These are phyloP conservation scores for Callaeas wilsoni DNA, from an alignment of 2,113 vertebrate species.

Conservation along the genomic window DNA sequence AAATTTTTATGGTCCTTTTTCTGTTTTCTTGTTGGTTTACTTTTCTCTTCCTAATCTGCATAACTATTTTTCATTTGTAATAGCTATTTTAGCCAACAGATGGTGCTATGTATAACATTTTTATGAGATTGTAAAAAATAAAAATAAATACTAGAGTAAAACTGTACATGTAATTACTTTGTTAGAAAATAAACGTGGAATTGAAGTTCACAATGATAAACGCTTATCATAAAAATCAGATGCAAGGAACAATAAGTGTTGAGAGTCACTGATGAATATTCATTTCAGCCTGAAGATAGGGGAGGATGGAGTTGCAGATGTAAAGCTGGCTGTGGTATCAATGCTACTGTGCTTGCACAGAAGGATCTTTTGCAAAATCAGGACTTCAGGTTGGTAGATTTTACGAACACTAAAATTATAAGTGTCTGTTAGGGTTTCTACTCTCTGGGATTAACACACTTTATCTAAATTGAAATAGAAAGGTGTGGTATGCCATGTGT, in stretches of 20 bases:
- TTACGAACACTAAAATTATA: background rate
- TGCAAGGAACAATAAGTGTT: background rate
- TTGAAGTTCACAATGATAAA: conserved; percentile 50
- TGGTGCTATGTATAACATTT: conserved; percentile 69
- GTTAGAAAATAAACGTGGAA: conserved; percentile 37
- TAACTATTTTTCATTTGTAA: conserved; percentile 61
- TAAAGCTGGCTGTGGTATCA: background rate
- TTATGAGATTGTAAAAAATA: conserved; percentile 61
- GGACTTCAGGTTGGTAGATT: background rate
- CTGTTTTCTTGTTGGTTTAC: background rate
- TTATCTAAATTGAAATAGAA: background rate
- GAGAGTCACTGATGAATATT: conserved; percentile 33
- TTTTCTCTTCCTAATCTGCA: conserved; percentile 35
- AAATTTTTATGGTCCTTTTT: background rate
- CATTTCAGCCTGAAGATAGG: conserved; percentile 15
- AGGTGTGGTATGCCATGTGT: background rate
- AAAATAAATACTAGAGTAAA: conserved; percentile 56
- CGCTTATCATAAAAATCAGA: conserved; percentile 23
- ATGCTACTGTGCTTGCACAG: rapidly evolving
- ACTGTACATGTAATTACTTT: conserved; percentile 56
- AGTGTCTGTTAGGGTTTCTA: background rate
- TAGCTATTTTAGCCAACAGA: conserved; percentile 71
- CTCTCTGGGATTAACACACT: background rate
- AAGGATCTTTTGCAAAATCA: background rate
- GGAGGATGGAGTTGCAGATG: background rate